phyloP scores from a whole-genome alignment of 2,797 vertebrate genomes.

The Tokudaia tokunoshimensis region DNA sequence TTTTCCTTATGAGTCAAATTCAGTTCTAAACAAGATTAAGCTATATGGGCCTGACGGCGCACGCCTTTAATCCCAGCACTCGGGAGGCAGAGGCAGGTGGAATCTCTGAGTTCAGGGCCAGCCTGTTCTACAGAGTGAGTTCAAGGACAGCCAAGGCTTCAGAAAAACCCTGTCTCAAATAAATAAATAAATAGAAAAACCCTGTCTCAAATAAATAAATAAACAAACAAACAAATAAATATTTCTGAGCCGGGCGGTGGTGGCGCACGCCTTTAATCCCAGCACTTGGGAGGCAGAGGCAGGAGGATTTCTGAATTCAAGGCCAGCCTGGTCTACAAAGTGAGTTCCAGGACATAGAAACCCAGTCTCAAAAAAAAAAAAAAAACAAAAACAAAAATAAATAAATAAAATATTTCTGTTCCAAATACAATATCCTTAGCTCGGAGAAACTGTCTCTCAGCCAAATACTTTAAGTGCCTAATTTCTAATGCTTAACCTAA shows the following conservation, averaged over 20 bases:
- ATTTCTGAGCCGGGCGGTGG: too few species aligned
- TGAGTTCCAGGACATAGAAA: too few species aligned
- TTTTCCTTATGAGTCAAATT: conserved; percentile 22
- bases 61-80: not conserved
- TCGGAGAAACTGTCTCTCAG: not conserved
- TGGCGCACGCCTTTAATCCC: too few species aligned
- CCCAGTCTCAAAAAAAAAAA: too few species aligned
- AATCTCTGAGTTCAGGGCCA: not conserved
- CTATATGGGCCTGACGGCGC: not conserved
- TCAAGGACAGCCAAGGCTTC: not conserved
- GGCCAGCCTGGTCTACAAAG: too few species aligned
- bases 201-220: too few species aligned
- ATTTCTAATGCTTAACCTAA: not conserved
- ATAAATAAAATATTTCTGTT: not conserved
- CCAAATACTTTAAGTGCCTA: not conserved
- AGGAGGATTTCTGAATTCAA: too few species aligned
- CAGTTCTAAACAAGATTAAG: not conserved
- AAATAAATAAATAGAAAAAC: too few species aligned
- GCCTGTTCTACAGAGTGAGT: not conserved
- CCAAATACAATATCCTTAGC: not conserved
- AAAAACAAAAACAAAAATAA: too few species aligned
- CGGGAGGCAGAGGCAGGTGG: not conserved
- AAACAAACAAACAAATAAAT: too few species aligned
- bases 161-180: not conserved
- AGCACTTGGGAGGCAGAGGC: too few species aligned